phyloP scores from a whole-genome alignment of 2,113 vertebrate species.

The Axis porcinus region DNA sequence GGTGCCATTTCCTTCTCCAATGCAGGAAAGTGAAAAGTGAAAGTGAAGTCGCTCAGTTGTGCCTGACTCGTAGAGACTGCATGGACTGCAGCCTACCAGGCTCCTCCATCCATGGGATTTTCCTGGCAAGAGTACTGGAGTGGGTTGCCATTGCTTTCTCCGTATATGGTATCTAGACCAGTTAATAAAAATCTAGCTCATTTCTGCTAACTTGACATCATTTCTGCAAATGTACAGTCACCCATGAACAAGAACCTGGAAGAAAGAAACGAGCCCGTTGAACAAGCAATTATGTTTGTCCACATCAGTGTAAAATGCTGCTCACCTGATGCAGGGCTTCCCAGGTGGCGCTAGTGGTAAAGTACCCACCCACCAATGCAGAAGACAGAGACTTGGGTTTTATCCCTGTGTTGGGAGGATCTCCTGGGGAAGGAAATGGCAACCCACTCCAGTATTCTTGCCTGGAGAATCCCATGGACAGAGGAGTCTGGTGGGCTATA shows the following conservation, averaged over 20 bases:
- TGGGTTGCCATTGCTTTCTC: no score
- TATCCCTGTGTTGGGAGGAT: accelerated
- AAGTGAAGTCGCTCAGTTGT: no score
- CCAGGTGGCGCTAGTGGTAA: accelerated
- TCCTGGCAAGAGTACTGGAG: no score
- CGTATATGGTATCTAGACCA: background rate
- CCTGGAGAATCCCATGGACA: background rate
- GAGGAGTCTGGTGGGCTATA: accelerated
- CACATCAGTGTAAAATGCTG: slow-evolving; percentile 49
- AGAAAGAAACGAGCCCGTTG: background rate
- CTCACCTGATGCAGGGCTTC: background rate
- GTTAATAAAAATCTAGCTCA: background rate
- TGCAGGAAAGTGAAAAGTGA: no score
- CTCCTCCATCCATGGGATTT: no score
- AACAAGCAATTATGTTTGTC: slow-evolving; percentile 66
- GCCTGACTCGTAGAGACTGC: no score
- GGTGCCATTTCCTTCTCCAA: no score
- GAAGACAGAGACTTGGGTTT: background rate
- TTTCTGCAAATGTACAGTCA: background rate
- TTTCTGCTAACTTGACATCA: background rate
- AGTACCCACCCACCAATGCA: accelerated
- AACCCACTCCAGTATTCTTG: accelerated
- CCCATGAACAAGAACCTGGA: background rate
- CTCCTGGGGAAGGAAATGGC: background rate
- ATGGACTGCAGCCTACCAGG: no score